Evolutionary conservation across 64 coral and sea anemone species (phyloP), one percentile per base, ranked within the genome.

Genomic region (Montipora foliosa): DNA sequence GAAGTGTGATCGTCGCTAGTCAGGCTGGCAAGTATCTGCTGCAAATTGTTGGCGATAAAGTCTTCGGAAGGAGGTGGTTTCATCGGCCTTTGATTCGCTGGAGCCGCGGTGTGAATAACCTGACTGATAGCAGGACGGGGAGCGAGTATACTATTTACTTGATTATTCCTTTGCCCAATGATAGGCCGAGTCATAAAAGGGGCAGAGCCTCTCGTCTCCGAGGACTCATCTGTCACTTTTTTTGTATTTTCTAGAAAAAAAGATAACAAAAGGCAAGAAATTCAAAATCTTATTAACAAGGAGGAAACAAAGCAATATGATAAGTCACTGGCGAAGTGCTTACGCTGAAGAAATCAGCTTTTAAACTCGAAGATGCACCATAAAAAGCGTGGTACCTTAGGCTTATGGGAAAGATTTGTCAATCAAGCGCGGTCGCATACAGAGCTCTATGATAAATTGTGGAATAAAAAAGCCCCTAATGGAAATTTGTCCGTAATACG

Each of bases 1-100:
- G 15, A 45, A 2, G 17, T 8, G 0, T 60, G 92, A 0, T 46
- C 47, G 10, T 74, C 64, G 14, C 49, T 75, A n/a, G 58, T 78
- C 15, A 93, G 73, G 47, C 92, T 93, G 8, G 76, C 92, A 4
- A 93, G 92, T 25, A 93, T 93, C 57, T 88, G 37, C 47, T 88
- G 74, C 5, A 93, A 47, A 72, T 93, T 93, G 53, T 5, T 77
- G 87, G 87, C 87, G 13, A 89, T 29, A 67, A 45, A 78, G 14
- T 90, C 89, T 44, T 29, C 12, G 12, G 57, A 6, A 14, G 45
- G 2, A 20, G 77, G 12, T 81, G 77, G 59, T 12, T 62, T 6
- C 53, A 57, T 57, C 11, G 6, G 77, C 21, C 20, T 44, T 5
- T 78, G 82, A 71, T 86, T 17, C 8, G 82, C 44, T 46, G 47